Evolutionary conservation across 2,113 vertebrate genomes (phyloP).

Genomic region (Mixornis gularis): DNA sequence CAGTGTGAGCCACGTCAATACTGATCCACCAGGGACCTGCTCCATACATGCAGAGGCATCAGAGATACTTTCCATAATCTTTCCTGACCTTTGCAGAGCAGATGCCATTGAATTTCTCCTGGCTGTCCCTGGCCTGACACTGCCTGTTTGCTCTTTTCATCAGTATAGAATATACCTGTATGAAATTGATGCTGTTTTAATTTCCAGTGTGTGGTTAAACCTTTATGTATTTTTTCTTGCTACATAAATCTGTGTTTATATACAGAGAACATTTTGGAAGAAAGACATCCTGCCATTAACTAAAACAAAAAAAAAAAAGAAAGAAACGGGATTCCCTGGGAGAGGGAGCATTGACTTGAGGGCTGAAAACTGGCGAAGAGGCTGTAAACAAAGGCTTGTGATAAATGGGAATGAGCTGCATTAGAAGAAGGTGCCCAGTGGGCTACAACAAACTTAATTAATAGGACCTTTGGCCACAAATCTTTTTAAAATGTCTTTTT

Average conservation of each 20-base stretch:
- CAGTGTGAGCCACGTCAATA: background rate
- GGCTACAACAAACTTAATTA: constrained; percentile 38
- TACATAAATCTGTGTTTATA: background rate
- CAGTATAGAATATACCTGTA: background rate
- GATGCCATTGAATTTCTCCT: background rate
- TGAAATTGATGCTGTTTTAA: background rate
- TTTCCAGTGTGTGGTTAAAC: background rate
- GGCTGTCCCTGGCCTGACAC: background rate
- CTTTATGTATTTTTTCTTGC: background rate
- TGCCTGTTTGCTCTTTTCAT: background rate
- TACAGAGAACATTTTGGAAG: background rate
- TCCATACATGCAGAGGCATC: background rate
- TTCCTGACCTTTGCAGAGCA: background rate
- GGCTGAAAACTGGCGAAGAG: background rate
- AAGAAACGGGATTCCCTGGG: background rate
- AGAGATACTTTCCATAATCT: background rate
- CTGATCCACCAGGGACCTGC: background rate
- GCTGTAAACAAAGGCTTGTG: constrained; percentile 25
- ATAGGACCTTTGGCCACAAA: constrained; percentile 46
- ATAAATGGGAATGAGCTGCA: constrained; percentile 31
- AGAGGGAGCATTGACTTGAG: background rate
- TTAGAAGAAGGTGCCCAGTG: constrained; percentile 28
- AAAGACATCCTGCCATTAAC: background rate
- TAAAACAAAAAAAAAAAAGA: background rate
- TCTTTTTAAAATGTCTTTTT: constrained; percentile 53